Base-by-base conservation (phyloP, 2,888 invertebrate species). In the Pilophorus perplexus region DNA sequence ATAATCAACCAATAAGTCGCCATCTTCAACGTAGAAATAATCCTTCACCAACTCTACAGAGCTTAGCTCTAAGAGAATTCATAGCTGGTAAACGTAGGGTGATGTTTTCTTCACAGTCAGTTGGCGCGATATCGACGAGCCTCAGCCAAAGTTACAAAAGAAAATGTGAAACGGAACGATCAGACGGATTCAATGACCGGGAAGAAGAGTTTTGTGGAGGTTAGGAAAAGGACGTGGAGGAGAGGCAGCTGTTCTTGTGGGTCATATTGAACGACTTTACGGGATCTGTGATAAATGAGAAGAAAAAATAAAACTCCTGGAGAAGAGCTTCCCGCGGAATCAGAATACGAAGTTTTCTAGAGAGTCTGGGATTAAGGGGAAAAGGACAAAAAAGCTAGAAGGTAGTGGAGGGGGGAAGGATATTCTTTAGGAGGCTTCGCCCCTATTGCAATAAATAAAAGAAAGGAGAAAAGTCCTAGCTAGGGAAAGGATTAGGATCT, bases 271-370 rank as follows among this genome's bases (percentile, higher is more conserved):
- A 62, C 33, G 62, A 62, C 62, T 62, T 28, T 28, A 62, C 22
- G 12, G 46, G 33, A 46, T 22, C 22, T 48, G 48, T 62, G 62
- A 62, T 62, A 62, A 46, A 62, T 62, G 62, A 62, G 48, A 33
- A 48, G 62, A 46, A 62, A 62, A 62, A 62, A 48, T 14, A 20
- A 22, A 48, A 46, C 20, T 38, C 38, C 20, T 25, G 38, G 16
- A 59, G 42, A 33, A 33, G 62, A 62, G 62, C 37, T 62, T 28
- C 20, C n/a, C 18, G 33, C 20, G n/a, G 62, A 62, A 62, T 62
- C 62, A 62, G 62, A 62, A 62, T 62, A 62, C 62, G 62, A 62
- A 62, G 37, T 62, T 62, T 62, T 62, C 62, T 48, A 38, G 20
- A 54, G 42, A 22, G 38, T 18, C 20, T 18, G 12, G 55, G 55